phyloP scores from a whole-genome alignment of 2,113 vertebrate species.

The Romanogobio albipinnatus region DNA sequence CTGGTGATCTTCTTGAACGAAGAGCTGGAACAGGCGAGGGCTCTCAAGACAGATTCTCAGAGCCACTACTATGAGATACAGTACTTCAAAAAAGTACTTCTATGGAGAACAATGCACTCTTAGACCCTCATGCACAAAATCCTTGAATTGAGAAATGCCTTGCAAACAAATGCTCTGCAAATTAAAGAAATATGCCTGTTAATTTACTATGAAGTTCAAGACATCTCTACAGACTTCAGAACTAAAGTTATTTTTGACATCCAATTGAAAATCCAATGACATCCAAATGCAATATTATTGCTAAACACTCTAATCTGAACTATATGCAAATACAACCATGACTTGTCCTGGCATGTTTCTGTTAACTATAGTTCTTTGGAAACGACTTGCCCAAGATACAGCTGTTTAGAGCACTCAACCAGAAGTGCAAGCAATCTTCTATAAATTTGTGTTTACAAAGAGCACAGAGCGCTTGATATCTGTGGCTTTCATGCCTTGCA shows the following conservation, averaged over 20 bases:
- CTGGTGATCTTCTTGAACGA: conserved; percentile 23
- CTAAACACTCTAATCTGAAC: neutral
- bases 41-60: conserved; percentile 18
- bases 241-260: neutral
- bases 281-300: neutral
- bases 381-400: neutral
- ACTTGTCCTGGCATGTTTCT: conserved; percentile 7
- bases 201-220: neutral
- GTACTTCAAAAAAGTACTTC: conserved; percentile 9
- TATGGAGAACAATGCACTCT: conserved; percentile 1
- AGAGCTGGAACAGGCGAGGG: neutral
- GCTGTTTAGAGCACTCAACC: neutral
- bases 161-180: neutral
- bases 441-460: conserved; percentile 3
- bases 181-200: neutral
- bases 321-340: conserved; percentile 3
- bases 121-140: conserved; percentile 6
- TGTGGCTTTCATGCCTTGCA: conserved; percentile 6
- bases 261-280: neutral
- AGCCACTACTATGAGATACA: conserved; percentile 5
- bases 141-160: neutral
- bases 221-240: neutral
- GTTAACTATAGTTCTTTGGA: conserved; percentile 12
- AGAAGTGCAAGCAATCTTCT: conserved; percentile 15
- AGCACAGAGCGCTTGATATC: neutral